Base-by-base conservation (phyloP, 2,888 invertebrate genomes). In the Mamestra brassicae region DNA sequence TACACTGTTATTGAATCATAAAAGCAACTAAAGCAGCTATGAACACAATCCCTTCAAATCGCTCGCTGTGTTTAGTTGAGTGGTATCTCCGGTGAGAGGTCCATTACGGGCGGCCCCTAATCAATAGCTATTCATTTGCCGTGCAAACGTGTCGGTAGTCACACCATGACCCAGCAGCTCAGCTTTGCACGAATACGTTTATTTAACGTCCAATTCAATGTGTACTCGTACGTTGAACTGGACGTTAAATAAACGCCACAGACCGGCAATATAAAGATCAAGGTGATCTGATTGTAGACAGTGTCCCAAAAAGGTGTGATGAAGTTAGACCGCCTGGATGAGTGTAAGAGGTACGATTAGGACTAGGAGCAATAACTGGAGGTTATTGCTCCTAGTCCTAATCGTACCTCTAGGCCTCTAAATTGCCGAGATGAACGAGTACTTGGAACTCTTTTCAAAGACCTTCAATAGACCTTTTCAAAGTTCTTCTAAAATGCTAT, bases 401-500 rank as follows among this genome's bases (percentile, higher is more conserved):
- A n/a, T n/a, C n/a, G n/a, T n/a, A n/a, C 74, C 64, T 65, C 36
- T 36, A 17, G 38, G 65, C 75, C 52, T 65, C 38, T 47, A n/a
- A 45, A 75, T 60, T 54, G 60, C 60, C 36, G 17, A 52, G 52
- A 61, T 54, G 38, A 61, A 67, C 76, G 67, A 42, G 34, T 50
- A 47, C 38, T 76, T 55, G n/a, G 13, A 55, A 42, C 34, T 68
- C 50, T 50, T 50, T 42, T 42, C 6, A 57, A 76, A 76, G n/a
- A 45, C 42, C 7, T 76, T 50, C 50, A 50, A 67, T 54, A 34
- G 7, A 55, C 38, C 42, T 55, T 75, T 42, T 62, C 47, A 57
- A 62, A 55, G 10, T 57, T 68, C 50, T 62, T 68, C 10, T 13
- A n/a, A 55, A 52, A 52, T 52, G 52, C 17, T 52, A 52, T 52